Conservation (phyloP, 2,797 vertebrate genomes). For the Protonibea diacanthus region DNA sequence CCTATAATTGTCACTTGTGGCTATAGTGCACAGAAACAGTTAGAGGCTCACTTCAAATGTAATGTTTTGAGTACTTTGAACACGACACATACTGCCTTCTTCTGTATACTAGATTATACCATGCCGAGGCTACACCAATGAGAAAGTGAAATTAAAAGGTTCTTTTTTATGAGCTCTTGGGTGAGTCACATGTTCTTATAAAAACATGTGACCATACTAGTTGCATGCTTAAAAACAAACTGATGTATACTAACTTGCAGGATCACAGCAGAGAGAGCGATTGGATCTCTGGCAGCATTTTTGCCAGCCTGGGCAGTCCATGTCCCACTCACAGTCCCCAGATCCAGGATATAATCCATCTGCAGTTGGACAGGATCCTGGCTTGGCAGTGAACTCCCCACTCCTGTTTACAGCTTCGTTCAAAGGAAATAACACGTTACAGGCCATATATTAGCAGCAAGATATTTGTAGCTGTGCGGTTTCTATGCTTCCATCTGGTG, state of each 20-base stretch:
- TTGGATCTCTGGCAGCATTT: conserved; percentile 89
- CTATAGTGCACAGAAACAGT: neutral
- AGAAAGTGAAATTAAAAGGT: no score
- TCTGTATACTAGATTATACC: neutral
- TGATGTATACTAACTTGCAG: conserved; percentile 75
- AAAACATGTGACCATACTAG: neutral
- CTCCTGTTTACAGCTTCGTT: conserved; percentile 87
- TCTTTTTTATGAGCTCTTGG: neutral
- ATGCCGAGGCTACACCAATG: neutral
- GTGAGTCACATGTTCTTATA: neutral
- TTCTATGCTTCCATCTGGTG: conserved; percentile 64
- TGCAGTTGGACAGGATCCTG: conserved; percentile 87
- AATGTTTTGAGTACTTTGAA: neutral
- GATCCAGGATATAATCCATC: conserved; percentile 43
- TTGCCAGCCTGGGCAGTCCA: conserved; percentile 89
- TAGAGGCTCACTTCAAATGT: neutral
- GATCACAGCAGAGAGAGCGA: conserved; percentile 65
- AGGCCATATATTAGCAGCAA: conserved; percentile 57
- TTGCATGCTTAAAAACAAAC: conserved; percentile 6
- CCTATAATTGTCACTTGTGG: neutral
- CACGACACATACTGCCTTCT: neutral
- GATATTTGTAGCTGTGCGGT: conserved; percentile 55
- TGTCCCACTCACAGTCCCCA: conserved; percentile 84
- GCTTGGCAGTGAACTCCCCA: conserved; percentile 85
- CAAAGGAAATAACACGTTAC: conserved; percentile 68